Conservation (phyloP, 2,888 invertebrate species). For the Argyra leucocephala region DNA sequence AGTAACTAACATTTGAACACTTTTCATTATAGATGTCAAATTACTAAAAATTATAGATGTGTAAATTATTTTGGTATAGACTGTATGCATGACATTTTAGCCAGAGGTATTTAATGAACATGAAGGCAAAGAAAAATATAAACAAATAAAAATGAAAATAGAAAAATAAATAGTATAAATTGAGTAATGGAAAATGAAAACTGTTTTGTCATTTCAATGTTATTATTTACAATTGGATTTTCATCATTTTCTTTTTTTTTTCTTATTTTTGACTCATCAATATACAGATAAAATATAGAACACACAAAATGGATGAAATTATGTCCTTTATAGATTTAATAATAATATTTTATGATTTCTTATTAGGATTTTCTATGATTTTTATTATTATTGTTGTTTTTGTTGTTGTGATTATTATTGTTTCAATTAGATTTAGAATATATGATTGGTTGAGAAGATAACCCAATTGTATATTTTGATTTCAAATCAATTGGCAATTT, state of each 20-base stretch:
- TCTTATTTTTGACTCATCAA: background rate
- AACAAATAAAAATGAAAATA: background rate
- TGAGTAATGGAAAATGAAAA: conserved; percentile 2
- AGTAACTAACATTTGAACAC: too few relatives aligned
- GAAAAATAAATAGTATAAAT: background rate
- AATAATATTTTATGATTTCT: background rate
- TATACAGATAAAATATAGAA: too few relatives aligned
- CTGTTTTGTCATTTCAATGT: conserved; percentile 1
- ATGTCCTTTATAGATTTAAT: background rate
- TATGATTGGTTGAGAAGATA: background rate
- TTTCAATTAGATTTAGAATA: background rate
- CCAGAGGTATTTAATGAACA: conserved; percentile 1
- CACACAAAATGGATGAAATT: background rate
- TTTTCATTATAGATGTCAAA: too few relatives aligned
- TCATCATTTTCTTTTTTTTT: background rate
- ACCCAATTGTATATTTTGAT: background rate
- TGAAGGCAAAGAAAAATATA: background rate
- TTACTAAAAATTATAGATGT: too few relatives aligned
- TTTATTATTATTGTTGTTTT: background rate
- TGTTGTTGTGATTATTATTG: background rate
- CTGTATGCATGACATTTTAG: background rate
- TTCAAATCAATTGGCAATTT: background rate
- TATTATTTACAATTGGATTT: conserved; percentile 6
- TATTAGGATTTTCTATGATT: background rate
- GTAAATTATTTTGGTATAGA: too few relatives aligned